Evolutionary conservation across 2,888 invertebrate species (phyloP), one percentile per base, ranked within the genome.

Genomic region (Cinara cedri): DNA sequence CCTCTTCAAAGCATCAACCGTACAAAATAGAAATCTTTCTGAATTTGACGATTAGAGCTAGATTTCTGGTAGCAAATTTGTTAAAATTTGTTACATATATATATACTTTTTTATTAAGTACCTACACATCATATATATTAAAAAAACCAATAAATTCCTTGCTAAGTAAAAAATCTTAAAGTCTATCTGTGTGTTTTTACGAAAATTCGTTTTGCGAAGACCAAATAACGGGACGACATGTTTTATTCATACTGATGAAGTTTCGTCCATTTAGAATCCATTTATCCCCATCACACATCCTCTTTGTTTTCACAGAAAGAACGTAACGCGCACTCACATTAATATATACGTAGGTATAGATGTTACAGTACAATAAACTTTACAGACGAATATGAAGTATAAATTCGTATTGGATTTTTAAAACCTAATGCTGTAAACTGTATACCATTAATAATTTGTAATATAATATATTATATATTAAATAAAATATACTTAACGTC

Each of bases 221-320:
- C 34, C 34, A 34, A 10, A n/a, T n/a, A 14, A 10, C 24, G 16
- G 13, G n/a, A 81, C 72, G 11, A 75, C 55, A 51, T 76, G 70
- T 62, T 78, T 72, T 63, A 68, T 81, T 60, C 78, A 76, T 11
- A 81, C 78, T 16, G 60, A 57, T 14, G 44, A 16, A 26, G 26
- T 34, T 6, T 6, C 34, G 34, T 34, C 34, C 34, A 6, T 34
- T 34, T 34, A 16, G n/a, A 60, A 49, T 60, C 26, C 26, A 60
- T 72, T 60, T 60, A 14, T 60, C 46, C 13, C 46, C 13, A 46
- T 26, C 60, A 60, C 60, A 60, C 49, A 26, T 60, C 49, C 46
- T n/a, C 10, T 60, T 10, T 19, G 16, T 13, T 60, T 55, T 19
- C 34, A 19, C 19, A 14, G n/a, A 49, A n/a, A 42, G 26, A 46